A percentile compares a stretch with the other conserved stretches of the same genome.
Conservation (phyloP, 2,888 invertebrate genomes). For the Temnothorax ravouxi region DNA sequence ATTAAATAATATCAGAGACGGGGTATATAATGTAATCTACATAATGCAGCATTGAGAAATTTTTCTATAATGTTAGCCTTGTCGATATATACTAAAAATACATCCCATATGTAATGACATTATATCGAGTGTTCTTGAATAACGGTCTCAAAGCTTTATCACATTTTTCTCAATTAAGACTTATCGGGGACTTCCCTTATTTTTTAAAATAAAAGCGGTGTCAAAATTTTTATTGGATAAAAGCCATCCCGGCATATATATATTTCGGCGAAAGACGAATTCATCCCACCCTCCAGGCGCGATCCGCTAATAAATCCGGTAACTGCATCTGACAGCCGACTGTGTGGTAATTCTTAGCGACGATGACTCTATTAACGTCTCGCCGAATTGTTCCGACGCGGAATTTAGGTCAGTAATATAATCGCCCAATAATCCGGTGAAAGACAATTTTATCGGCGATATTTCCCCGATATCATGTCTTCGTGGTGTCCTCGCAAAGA, state of each 20-base stretch:
- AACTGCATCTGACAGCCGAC: constrained; percentile 26
- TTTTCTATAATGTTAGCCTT: constrained; percentile 12
- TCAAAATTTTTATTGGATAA: not conserved
- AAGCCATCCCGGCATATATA: not conserved
- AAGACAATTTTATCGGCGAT: constrained; percentile 13
- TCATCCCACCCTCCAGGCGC: not conserved
- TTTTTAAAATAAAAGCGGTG: not conserved
- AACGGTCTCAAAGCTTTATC: not conserved
- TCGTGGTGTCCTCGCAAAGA: not conserved
- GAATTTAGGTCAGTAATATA: constrained; percentile 43
- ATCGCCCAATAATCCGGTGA: constrained; percentile 49
- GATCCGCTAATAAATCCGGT: not conserved
- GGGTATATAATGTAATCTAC: not conserved
- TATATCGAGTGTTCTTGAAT: not conserved
- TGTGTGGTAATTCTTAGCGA: constrained; percentile 13
- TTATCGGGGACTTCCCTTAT: not conserved
- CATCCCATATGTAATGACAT: constrained; percentile 12
- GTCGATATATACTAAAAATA: constrained; percentile 32
- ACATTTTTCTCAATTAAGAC: not conserved
- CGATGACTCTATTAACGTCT: constrained; percentile 37
- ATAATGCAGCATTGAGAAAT: constrained; percentile 24
- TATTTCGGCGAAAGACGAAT: not conserved
- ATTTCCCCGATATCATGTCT: not conserved
- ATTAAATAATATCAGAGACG: constrained; percentile 17
- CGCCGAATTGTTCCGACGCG: not conserved